Evolutionary conservation across 2,888 invertebrate genomes (phyloP).

Genomic region (Drosophila silvestris): DNA sequence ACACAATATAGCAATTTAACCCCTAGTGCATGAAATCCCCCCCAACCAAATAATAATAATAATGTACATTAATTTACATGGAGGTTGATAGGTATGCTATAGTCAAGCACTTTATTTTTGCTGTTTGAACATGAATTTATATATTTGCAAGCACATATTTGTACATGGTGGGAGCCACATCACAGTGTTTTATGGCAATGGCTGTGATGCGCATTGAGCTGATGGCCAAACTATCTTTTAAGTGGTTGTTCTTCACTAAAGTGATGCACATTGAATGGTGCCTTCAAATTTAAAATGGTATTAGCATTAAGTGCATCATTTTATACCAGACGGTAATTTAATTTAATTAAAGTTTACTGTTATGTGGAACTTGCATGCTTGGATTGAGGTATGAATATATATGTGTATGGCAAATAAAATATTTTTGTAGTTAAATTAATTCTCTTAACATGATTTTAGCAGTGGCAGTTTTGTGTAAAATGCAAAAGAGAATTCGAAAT

Average conservation of each 20-base stretch:
- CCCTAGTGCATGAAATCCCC: background rate
- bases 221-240: constrained; percentile 9
- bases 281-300: background rate
- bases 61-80: background rate
- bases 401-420: background rate
- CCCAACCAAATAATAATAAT: background rate
- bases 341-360: no score
- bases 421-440: background rate
- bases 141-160: background rate
- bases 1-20: background rate
- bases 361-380: background rate
- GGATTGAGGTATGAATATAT: background rate
- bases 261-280: background rate
- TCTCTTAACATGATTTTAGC: background rate
- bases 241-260: constrained; percentile 4
- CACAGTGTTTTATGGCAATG: constrained; percentile 20
- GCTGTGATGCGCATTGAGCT: constrained; percentile 31
- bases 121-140: constrained; percentile 18
- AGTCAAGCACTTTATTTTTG: constrained; percentile 6
- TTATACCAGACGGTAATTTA: background rate
- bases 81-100: background rate
- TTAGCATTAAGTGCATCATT: background rate
- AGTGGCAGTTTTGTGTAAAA: background rate
- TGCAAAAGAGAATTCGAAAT: background rate
- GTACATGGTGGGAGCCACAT: constrained; percentile 19